A percentile compares a stretch with the other conserved stretches of the same genome.
Conservation (phyloP, 2,113 vertebrate genomes). For the Cyprinodon brontotheroides region DNA sequence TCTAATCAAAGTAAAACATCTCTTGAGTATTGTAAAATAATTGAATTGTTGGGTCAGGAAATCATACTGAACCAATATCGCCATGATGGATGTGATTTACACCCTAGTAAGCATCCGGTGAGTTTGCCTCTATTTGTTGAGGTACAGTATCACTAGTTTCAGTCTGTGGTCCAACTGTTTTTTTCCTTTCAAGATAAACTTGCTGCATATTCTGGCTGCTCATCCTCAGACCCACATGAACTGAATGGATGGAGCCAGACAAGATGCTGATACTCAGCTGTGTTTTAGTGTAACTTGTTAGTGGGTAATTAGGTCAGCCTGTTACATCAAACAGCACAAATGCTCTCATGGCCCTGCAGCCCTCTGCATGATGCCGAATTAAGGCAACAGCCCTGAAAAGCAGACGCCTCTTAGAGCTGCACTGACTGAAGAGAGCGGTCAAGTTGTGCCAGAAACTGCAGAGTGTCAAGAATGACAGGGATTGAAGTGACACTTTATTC, state of each 20-base stretch:
- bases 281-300: constrained; percentile 55
- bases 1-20: no score
- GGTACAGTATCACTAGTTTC: no score
- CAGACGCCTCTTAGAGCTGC: constrained; percentile 21
- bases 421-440: neutral
- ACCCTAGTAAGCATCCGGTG: no score
- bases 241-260: constrained; percentile 37
- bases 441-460: neutral
- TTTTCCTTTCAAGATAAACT: constrained; percentile 20
- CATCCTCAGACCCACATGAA: constrained; percentile 6
- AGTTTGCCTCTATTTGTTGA: no score
- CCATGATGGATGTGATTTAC: no score
- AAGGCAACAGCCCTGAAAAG: constrained; percentile 49
- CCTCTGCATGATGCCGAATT: constrained; percentile 39
- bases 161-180: no score
- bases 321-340: constrained; percentile 64
- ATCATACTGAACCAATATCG: no score
- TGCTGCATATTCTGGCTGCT: constrained; percentile 33
- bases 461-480: neutral
- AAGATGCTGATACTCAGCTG: constrained; percentile 55
- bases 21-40: no score
- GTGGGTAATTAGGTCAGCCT: constrained; percentile 69
- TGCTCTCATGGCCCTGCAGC: constrained; percentile 30
- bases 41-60: no score
- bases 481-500: constrained; percentile 2